phyloP scores from a whole-genome alignment of 2,113 vertebrate genomes.

The Mastomys natalensis region DNA sequence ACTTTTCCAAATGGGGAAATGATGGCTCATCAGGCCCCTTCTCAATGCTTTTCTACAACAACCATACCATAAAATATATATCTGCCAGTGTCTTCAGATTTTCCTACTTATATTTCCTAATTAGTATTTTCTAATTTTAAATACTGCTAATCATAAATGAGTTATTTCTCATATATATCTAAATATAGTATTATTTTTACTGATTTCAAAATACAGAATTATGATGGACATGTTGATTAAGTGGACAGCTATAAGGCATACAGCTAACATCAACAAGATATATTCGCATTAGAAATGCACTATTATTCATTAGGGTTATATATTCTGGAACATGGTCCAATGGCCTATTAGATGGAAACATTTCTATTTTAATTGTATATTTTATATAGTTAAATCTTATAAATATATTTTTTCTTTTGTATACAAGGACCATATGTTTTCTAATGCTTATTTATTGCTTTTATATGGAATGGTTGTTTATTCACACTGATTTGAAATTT shows the following conservation, averaged over 20 bases:
- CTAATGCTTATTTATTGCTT: neutral
- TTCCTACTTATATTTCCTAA: neutral
- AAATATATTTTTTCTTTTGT: neutral
- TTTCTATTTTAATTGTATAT: neutral
- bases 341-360: neutral
- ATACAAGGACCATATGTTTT: neutral
- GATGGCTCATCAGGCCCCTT: no score
- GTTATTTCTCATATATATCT: neutral
- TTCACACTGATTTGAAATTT: neutral
- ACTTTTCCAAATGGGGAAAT: neutral
- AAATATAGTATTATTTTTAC: neutral
- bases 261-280: neutral
- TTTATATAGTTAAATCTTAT: conserved; percentile 33
- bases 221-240: neutral
- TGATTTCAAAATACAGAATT: neutral
- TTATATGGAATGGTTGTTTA: conserved; percentile 33
- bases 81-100: neutral
- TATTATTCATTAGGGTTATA: neutral
- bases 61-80: neutral
- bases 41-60: neutral
- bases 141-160: neutral
- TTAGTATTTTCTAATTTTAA: neutral
- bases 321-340: neutral
- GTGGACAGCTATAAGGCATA: neutral
- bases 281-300: neutral